Base-by-base conservation (phyloP, 2,888 invertebrate species). In the Disparrhopalites patrizii region DNA sequence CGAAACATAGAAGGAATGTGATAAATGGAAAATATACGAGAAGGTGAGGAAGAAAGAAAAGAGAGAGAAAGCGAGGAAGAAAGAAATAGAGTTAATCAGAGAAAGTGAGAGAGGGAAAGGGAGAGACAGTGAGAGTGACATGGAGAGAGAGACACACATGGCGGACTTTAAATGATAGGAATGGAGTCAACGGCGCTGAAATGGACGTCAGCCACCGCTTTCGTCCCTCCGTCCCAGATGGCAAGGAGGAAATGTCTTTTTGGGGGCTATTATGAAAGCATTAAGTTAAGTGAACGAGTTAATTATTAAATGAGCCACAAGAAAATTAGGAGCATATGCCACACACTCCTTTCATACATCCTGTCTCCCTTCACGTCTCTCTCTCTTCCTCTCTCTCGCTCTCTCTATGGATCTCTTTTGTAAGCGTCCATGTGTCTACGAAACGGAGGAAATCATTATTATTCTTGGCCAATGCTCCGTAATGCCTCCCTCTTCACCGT, bases 241-340 rank as follows among this genome's bases (percentile, higher is more conserved):
- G 54, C 47, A 57, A 52, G 18, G 30, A 27, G 28, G 13, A 60
- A 60, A 43, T 55, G 54, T 23, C 55, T 33, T 33, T 61, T 61
- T 47, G 25, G 30, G 13, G 20, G 52, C 61, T 18, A 61, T 61
- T 61, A 61, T 51, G 25, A 54, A 67, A 43, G 62, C 62, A 66
- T 67, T 62, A 62, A 47, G 58, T 54, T 67, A 67, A 67, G 67
- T 67, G 62, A 67, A 62, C 56, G 55, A 67, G 67, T 67, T 62
- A 67, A 67, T 67, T 67, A 67, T 67, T 67, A 62, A 67, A 67
- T 67, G 67, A 63, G 54, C 54, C 62, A 47, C 38, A 40, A 58
- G 40, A 57, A 58, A 61, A 51, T 50, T 62, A 66, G 61, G 33
- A 47, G 38, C 56, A 56, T 55, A 8, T 31, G 54, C 31, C 20